Conservation (phyloP, 2,888 invertebrate genomes). For the Meandrusa payeni region DNA sequence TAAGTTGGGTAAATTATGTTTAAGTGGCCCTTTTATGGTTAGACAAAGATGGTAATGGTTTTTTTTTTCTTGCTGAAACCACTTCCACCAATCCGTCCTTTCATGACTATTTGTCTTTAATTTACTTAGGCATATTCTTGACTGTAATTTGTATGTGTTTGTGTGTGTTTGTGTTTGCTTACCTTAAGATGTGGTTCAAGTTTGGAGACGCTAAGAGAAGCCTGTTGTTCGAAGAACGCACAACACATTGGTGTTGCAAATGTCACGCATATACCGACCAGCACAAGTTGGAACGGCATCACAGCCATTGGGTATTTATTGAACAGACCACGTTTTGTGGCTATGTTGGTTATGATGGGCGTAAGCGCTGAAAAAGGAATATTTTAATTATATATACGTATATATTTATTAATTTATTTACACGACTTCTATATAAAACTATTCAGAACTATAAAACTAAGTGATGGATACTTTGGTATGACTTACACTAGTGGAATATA, state of each 20-base stretch:
- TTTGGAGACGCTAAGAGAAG: slow-evolving; percentile 79
- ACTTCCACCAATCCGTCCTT: too few relatives aligned
- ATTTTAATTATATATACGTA: neutral
- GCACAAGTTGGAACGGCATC: slow-evolving; percentile 83
- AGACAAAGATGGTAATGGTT: too few relatives aligned
- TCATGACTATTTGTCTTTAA: too few relatives aligned
- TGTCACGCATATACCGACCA: slow-evolving; percentile 86
- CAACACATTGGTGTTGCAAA: slow-evolving; percentile 98
- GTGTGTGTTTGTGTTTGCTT: too few relatives aligned
- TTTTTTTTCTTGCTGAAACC: too few relatives aligned
- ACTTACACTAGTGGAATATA: too few relatives aligned
- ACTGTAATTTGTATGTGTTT: too few relatives aligned
- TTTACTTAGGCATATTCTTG: neutral
- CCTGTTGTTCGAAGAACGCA: slow-evolving; percentile 96
- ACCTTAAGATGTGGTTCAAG: slow-evolving; percentile 89
- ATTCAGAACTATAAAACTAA: too few relatives aligned
- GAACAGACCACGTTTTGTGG: slow-evolving; percentile 62
- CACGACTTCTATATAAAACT: neutral
- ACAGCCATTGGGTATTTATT: slow-evolving; percentile 44
- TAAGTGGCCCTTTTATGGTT: too few relatives aligned
- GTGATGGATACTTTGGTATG: too few relatives aligned
- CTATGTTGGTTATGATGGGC: slow-evolving; percentile 86
- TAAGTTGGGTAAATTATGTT: too few relatives aligned
- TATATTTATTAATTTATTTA: slow-evolving; percentile 22
- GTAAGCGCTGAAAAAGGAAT: slow-evolving; percentile 81